Evolutionary conservation across 2,888 invertebrate genomes (phyloP).

Genomic region (Pimpla rufipes): DNA sequence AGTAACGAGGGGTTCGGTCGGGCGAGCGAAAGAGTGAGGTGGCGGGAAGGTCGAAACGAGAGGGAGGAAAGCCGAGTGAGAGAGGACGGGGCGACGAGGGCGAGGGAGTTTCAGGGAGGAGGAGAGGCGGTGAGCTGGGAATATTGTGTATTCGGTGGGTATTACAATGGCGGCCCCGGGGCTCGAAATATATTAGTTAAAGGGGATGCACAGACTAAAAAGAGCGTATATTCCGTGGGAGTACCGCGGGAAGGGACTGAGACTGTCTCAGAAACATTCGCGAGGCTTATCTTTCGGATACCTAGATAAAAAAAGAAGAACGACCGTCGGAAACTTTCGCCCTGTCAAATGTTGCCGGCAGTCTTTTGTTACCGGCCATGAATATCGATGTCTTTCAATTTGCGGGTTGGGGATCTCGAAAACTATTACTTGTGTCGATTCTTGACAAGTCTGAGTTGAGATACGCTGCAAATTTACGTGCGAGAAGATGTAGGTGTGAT

Average conservation of each 20-base stretch:
- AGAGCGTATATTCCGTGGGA: conserved; percentile 24
- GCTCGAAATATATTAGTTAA: conserved; percentile 80
- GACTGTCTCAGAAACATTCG: not conserved
- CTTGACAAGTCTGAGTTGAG: not conserved
- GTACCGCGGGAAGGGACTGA: not conserved
- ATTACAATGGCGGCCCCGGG: conserved; percentile 77
- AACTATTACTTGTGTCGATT: not conserved
- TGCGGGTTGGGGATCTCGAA: not conserved
- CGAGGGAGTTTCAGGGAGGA: conserved; percentile 48
- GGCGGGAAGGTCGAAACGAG: conserved; percentile 58
- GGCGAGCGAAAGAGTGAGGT: conserved; percentile 61
- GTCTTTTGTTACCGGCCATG: not conserved
- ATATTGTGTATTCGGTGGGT: conserved; percentile 78
- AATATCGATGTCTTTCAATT: not conserved
- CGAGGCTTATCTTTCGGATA: conserved; percentile 11
- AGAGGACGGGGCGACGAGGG: conserved; percentile 54
- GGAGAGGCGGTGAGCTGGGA: conserved; percentile 71
- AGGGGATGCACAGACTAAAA: conserved; percentile 77
- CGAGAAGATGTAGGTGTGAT: too few relatives aligned
- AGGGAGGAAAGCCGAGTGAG: conserved; percentile 50
- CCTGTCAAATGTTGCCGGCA: not conserved
- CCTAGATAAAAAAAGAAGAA: not conserved
- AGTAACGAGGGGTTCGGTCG: conserved; percentile 62
- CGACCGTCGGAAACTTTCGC: not conserved
- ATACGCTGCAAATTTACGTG: too few relatives aligned